Evolutionary conservation across 2,113 vertebrate genomes (phyloP), one percentile per base, ranked within the genome.

Genomic region (Galbula dea): DNA sequence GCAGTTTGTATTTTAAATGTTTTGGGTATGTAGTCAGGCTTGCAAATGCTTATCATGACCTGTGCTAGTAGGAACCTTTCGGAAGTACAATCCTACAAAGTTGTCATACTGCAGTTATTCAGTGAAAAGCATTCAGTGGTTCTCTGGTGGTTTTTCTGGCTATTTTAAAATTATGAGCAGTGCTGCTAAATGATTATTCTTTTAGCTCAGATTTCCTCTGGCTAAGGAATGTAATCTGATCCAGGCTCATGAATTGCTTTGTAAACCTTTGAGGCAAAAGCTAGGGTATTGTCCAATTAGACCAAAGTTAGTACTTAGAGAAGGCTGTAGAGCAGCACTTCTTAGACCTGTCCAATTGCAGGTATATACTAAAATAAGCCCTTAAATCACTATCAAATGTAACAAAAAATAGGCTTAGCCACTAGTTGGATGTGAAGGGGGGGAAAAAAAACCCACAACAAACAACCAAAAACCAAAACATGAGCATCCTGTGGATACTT

Each of bases 61-160:
- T 49, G 12, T 84, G 17, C 26, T 51, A 30, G 11, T 3, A 74
- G 29, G 27, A 83, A 78, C 4, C 2, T 75, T 54, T 51, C 2
- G 27, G 54, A 12, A 48, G 36, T 4, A 23, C 0, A 0, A 3
- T 41, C 46, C 32, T 77, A 32, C 19, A 3, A 58, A 23, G 5
- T 4, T 0, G 55, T 79, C 15, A 22, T 15, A 17, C 23, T 61
- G 27, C 23, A 32, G 1, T 41, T 63, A 45, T 1, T 48, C 16
- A 19, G 12, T 58, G 32, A 63, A 72, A 83, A 65, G 26, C 41
- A 24, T 48, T 58, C 52, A 61, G 16, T 61, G 4, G 11, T 36
- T 67, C 15, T 29, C 49, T 49, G 34, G 13, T 67, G 24, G 15
- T 55, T 55, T 86, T 66, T 43, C 30, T 58, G 16, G 21, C 52